Evolutionary conservation across 2,113 vertebrate genomes (phyloP).

Genomic region (Ardeotis arabs): DNA sequence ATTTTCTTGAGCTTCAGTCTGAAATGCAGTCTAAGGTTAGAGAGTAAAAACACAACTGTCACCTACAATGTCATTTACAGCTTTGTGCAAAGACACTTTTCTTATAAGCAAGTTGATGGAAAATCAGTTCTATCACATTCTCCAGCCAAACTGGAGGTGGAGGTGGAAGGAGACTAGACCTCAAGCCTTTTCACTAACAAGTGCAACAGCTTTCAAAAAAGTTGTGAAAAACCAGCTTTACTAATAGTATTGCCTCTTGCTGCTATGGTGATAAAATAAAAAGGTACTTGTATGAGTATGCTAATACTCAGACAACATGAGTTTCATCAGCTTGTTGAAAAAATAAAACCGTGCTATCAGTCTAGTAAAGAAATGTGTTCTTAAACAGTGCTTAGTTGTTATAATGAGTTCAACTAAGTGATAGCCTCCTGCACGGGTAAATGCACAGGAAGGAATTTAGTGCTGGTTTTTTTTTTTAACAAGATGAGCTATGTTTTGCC

Average conservation of each 20-base stretch:
- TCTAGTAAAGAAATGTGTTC: background rate
- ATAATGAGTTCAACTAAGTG: background rate
- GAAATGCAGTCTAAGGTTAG: background rate
- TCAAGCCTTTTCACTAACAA: background rate
- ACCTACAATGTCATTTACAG: background rate
- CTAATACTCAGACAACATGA: background rate
- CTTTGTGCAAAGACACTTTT: background rate
- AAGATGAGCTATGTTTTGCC: background rate
- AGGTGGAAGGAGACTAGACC: background rate
- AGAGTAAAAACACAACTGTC: background rate
- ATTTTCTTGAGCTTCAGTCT: background rate
- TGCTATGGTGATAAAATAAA: background rate
- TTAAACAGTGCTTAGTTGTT: background rate
- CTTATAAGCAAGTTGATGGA: background rate
- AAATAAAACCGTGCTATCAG: background rate
- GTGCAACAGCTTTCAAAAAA: background rate
- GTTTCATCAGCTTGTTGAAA: background rate
- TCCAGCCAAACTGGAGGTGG: accelerated
- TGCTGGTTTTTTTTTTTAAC: background rate
- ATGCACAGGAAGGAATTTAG: background rate
- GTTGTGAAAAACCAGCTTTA: background rate
- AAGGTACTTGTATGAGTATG: background rate
- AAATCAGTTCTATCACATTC: background rate
- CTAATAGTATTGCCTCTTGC: background rate
- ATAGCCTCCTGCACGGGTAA: background rate